Evolutionary conservation across 2,113 vertebrate species (phyloP), one percentile per base, ranked within the genome.

Genomic region (Oceanodroma tethys): DNA sequence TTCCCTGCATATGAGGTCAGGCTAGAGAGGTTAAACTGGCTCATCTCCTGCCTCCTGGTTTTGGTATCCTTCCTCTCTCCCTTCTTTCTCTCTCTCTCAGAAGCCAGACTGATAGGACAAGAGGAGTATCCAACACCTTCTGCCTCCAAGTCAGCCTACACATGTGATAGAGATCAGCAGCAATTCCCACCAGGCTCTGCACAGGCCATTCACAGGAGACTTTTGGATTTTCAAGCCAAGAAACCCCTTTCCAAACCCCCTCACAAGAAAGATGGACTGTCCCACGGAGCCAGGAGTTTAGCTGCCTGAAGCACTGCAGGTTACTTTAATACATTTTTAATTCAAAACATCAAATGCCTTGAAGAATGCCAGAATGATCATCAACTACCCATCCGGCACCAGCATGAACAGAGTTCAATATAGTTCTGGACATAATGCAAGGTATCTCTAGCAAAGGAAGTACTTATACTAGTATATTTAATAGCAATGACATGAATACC

Each of bases 381-480:
- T 63, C 40, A 91, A 1, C 27, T 58, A 67, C 83, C 4, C 4
- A 29, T 5, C 47, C 0, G 2, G 62, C 42, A 62, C 10, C 4
- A 16, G 5, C 62, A 26, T 3, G 16, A 59, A 20, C 38, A n/a
- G 50, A 82, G 38, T 14, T 81, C 34, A 70, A 0, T 4, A 8
- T 7, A 71, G 42, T 30, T 25, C n/a, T 63, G 42, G 22, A 16
- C 5, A 53, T 40, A 58, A 60, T 2, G 18, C 9, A 47, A 88
- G 18, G 15, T 55, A 59, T 38, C 34, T 47, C 78, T 23, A 55
- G 52, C 30, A 90, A 59, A 87, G 30, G 10, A 36, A 55, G 21
- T 3, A 55, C 16, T 81, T 20, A 7, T 4, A 26, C 14, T 21
- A 21, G 14, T 75, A 17, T 45, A 10, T 52, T 47, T 70, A 52